Evolutionary conservation across 2,113 vertebrate species (phyloP).

Genomic region (Poeciliopsis turrubarensis): DNA sequence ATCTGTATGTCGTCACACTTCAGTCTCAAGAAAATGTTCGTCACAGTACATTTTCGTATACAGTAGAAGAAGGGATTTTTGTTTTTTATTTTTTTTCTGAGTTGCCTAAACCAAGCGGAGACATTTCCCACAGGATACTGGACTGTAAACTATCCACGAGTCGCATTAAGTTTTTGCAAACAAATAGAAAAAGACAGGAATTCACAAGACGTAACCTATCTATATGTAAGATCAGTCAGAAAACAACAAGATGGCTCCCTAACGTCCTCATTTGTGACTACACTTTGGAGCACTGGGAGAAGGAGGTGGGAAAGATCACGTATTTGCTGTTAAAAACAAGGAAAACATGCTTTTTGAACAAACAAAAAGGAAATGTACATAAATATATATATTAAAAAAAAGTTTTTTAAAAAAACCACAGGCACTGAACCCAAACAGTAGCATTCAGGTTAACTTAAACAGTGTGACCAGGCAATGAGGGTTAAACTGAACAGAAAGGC

Average conservation of each 20-base stretch:
- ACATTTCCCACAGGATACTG: constrained; percentile 32
- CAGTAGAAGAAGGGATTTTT: constrained; percentile 45
- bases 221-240: constrained; percentile 22
- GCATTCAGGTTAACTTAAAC: constrained; percentile 69
- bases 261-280: not conserved
- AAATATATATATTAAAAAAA: constrained; percentile 13
- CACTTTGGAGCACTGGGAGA: constrained; percentile 15
- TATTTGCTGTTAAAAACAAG: constrained; percentile 38
- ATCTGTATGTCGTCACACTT: constrained; percentile 38
- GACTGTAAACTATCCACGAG: constrained; percentile 58
- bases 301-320: constrained; percentile 24
- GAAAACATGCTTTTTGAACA: constrained; percentile 51
- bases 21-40: constrained; percentile 41
- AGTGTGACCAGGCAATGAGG: constrained; percentile 68
- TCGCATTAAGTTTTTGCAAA: constrained; percentile 48
- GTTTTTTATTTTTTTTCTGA: not conserved
- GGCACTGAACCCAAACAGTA: constrained; percentile 72
- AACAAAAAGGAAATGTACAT: constrained; percentile 28
- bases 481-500: constrained; percentile 67
- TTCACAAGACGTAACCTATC: constrained; percentile 40
- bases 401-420: constrained; percentile 44
- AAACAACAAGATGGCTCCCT: constrained; percentile 33
- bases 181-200: constrained; percentile 44
- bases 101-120: constrained; percentile 23
- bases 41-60: constrained; percentile 71